Evolutionary conservation across 2,113 vertebrate genomes (phyloP), one percentile per base, ranked within the genome.

Genomic region (Amazona vittata): DNA sequence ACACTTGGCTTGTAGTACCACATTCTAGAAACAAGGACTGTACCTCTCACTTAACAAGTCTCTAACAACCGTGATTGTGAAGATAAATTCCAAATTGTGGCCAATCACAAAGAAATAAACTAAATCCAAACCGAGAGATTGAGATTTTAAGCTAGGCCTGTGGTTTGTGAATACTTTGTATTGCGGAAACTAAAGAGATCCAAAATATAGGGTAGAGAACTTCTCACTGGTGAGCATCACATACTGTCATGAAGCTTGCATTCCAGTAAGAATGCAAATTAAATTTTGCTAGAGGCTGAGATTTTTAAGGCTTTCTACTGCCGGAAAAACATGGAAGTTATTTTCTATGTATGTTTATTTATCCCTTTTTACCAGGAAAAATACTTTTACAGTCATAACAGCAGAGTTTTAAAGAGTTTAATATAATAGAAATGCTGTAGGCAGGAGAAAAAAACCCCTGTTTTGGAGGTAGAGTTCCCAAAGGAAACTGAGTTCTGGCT

Each of bases 341-440:
- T 80, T 83, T 92, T 97, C 86, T 93, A 24, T 92, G 59, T 43
- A 81, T 96, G 52, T 86, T 85, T 97, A 62, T 95, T 97, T 97
- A 92, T 96, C 83, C 79, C n/a, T 81, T 89, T 84, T 89, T 62
- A 86, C 90, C 49, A 68, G 43, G 85, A 97, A 97, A 94, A 94
- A 92, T 91, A 89, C 65, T 88, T 93, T 93, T 89, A 77, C 49
- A 92, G 90, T 73, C 83, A 93, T 96, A 96, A 94, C 52, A 84
- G 77, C 71, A 83, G 60, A 93, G 69, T 87, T 90, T 90, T 95
- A 83, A 86, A 97, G 94, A 96, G 79, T 90, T 74, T 96, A 94
- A 92, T 93, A 49, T 92, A 96, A 97, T 65, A 86, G 90, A 97
- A 94, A 93, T 95, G 88, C 78, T 94, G 91, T 95, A 96, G 96